Evolutionary conservation across 2,797 vertebrate species (phyloP).

Genomic region (Gila robusta): DNA sequence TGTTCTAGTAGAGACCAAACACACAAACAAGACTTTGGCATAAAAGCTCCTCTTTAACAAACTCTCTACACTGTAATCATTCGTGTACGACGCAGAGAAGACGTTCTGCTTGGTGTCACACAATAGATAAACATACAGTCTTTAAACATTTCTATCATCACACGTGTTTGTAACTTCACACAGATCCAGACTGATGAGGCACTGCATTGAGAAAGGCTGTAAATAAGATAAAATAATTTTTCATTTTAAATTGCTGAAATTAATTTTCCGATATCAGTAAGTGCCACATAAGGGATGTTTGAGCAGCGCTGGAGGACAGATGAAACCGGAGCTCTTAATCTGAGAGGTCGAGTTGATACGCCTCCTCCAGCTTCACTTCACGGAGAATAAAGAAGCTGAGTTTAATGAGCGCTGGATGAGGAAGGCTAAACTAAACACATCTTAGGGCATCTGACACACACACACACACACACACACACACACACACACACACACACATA

Average conservation of each 20-base stretch:
- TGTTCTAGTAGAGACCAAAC: too few species aligned
- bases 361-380: conserved; percentile 36
- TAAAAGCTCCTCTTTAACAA: too few species aligned
- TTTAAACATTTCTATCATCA: background rate
- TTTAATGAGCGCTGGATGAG: background rate
- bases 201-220: conserved; percentile 52
- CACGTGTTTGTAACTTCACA: too few species aligned
- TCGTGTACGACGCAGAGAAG: too few species aligned
- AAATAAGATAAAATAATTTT: conserved; percentile 58
- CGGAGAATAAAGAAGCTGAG: conserved; percentile 58
- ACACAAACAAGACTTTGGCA: too few species aligned
- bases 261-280: conserved; percentile 45
- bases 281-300: background rate
- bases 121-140: too few species aligned
- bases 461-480: conserved; percentile 4
- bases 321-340: conserved; percentile 45
- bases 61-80: too few species aligned
- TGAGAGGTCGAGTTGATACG: conserved; percentile 41
- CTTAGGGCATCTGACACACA: background rate
- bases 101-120: too few species aligned
- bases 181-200: background rate
- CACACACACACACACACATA: background rate
- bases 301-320: conserved; percentile 37
- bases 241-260: conserved; percentile 50
- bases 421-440: conserved; percentile 37